phyloP scores from a whole-genome alignment of 2,888 invertebrate species.

The Sabatieria punctata region DNA sequence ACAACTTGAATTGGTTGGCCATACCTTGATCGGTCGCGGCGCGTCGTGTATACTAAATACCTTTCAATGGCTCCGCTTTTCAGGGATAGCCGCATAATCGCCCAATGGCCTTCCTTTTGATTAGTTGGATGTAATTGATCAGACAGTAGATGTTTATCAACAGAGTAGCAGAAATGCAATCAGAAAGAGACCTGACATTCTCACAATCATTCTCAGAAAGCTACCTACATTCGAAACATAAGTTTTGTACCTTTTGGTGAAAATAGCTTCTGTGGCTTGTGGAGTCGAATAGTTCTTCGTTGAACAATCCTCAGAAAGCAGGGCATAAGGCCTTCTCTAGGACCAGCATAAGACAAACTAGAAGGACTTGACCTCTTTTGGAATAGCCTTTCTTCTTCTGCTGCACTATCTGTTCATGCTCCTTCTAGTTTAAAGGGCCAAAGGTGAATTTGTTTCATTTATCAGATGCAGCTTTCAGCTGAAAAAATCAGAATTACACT shows the following conservation, averaged over 20 bases:
- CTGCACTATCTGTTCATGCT: no score
- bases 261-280: slow-evolving; percentile 37
- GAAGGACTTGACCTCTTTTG: slow-evolving; percentile 4
- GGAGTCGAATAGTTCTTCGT: slow-evolving; percentile 34
- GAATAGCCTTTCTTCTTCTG: no score
- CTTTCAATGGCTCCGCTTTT: slow-evolving; percentile 77
- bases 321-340: slow-evolving; percentile 38
- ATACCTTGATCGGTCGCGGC: slow-evolving; percentile 62
- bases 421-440: no score
- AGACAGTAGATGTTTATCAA: slow-evolving; percentile 77
- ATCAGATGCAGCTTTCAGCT: slow-evolving; percentile 33
- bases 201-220: no score
- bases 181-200: slow-evolving; percentile 61
- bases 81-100: slow-evolving; percentile 74
- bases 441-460: no score
- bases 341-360: slow-evolving; percentile 39
- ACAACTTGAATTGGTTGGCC: neutral
- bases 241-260: slow-evolving; percentile 48
- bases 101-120: slow-evolving; percentile 61
- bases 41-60: slow-evolving; percentile 74
- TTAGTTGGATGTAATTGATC: slow-evolving; percentile 72
- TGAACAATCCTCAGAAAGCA: slow-evolving; percentile 37
- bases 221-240: no score
- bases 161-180: slow-evolving; percentile 68
- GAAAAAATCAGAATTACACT: slow-evolving; percentile 89